Evolutionary conservation across 2,113 vertebrate genomes (phyloP).

Genomic region (Bubo blakistoni): DNA sequence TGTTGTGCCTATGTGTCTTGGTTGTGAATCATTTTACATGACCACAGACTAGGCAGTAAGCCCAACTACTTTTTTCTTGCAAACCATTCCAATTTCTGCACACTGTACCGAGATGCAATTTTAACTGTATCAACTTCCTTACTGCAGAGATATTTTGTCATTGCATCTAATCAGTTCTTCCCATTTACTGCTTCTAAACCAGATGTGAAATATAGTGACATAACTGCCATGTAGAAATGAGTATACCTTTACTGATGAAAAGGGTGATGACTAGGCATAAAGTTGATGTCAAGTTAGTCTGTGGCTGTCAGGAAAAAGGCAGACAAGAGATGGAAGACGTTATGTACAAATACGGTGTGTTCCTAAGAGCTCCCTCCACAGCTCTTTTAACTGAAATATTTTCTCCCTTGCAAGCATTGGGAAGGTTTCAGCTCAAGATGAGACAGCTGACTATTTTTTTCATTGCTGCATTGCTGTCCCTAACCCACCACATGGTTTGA

Average conservation of each 20-base stretch:
- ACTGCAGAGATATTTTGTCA: neutral
- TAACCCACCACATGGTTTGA: neutral
- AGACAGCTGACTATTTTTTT: neutral
- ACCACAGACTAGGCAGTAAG: neutral
- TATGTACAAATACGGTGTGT: neutral
- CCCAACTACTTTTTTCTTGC: neutral
- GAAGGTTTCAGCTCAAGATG: neutral
- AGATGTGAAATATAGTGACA: neutral
- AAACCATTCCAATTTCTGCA: neutral
- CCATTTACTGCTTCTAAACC: neutral
- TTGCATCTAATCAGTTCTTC: neutral
- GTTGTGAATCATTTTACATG: neutral
- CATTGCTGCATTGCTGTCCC: neutral
- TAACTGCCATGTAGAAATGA: neutral
- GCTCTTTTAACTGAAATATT: neutral
- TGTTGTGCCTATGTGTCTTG: neutral
- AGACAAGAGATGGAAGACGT: neutral
- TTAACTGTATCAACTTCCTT: neutral
- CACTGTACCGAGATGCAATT: neutral
- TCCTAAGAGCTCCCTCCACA: neutral
- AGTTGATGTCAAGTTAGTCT: neutral
- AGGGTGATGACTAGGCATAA: neutral
- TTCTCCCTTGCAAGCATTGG: neutral
- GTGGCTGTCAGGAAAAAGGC: neutral
- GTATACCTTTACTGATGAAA: neutral